Conservation (phyloP, 2,888 invertebrate species). For the Microctonus brassicae region DNA sequence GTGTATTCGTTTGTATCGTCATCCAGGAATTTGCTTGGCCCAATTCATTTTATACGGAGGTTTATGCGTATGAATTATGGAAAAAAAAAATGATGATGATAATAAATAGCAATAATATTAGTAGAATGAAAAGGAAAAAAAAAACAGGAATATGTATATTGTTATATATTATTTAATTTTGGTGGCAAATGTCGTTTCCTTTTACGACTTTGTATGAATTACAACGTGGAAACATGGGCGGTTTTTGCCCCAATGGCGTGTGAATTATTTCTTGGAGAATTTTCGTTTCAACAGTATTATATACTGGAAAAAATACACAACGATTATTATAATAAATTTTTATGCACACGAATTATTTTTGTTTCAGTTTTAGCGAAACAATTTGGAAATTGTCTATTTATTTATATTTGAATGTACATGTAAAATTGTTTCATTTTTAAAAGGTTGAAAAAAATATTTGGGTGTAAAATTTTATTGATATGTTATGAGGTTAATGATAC, state of each 20-base stretch:
- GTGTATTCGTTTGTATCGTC: too few relatives aligned
- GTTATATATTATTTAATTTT: conserved; percentile 3
- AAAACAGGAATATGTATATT: background rate
- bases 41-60: too few relatives aligned
- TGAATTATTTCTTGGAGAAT: background rate
- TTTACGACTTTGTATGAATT: conserved; percentile 4
- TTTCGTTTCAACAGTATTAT: background rate
- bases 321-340: background rate
- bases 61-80: too few relatives aligned
- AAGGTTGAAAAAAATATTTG: too few relatives aligned
- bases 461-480: too few relatives aligned
- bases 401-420: too few relatives aligned
- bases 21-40: too few relatives aligned
- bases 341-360: background rate
- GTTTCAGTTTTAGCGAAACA: too few relatives aligned
- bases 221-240: background rate
- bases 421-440: too few relatives aligned
- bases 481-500: too few relatives aligned
- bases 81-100: too few relatives aligned
- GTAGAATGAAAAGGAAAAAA: background rate
- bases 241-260: background rate
- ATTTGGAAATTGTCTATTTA: too few relatives aligned
- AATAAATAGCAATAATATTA: background rate
- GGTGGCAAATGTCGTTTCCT: background rate
- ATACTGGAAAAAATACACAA: background rate